Evolutionary conservation across 2,113 vertebrate species (phyloP), one percentile per base, ranked within the genome.

Genomic region (Corythornis vintsioides): DNA sequence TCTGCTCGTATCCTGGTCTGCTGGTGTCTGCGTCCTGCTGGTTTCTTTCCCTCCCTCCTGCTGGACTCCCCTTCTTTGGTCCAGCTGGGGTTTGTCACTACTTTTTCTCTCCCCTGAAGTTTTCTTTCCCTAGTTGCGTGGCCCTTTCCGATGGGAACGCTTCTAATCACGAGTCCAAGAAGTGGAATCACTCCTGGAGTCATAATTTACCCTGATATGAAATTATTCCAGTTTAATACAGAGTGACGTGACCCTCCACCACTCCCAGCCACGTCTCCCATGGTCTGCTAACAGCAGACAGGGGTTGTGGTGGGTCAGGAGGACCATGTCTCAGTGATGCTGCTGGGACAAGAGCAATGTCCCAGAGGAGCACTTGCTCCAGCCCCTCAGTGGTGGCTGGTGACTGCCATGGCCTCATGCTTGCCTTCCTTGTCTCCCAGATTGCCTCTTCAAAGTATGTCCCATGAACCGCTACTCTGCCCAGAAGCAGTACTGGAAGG

Each of bases 401-500:
- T 2, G 16, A 42, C 47, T 9, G 11, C 5, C 10, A 20, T 42
- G 50, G 53, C 55, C 72, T 93, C 75, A 20, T 0, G 13, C 45
- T 85, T 26, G 14, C 15, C n/a, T 9, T 9, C 10, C 43, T 91
- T 64, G 88, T 50, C 40, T 35, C 48, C 9, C 96, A 99, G 99
- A 99, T 65, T 99, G 99, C 93, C 98, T 99, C 72, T 99, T 99
- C 91, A 99, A 98, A 87, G 99, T 99, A 10, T 99, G 98, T 80
- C 99, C 99, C 55, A 99, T 99, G 99, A 99, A 98, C 94, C 98
- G 99, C 22, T 99, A 99, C 97, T 99, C 99, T 0, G 99, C 99
- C 15, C 99, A 99, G 97, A 99, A 99, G 92, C 99, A 99, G 95
- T 99, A 99, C 97, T 99, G 99, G 99, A 99, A 99, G 94, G 98